Evolutionary conservation across 2,888 invertebrate genomes (phyloP).

Genomic region (Aphidoletes aphidimyza): DNA sequence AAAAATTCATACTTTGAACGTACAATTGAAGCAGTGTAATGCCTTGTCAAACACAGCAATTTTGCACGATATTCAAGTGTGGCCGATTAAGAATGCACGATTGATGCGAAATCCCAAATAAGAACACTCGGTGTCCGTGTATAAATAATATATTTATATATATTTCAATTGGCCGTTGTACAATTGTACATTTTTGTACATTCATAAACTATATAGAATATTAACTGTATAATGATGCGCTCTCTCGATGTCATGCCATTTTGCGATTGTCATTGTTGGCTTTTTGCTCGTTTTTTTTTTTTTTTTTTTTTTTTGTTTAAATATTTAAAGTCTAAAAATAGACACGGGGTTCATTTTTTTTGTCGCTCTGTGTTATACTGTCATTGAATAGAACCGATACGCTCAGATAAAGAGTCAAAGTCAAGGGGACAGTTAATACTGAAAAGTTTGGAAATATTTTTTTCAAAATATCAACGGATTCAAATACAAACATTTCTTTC

Average conservation of each 20-base stretch:
- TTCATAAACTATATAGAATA: not conserved
- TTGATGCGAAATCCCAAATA: not conserved
- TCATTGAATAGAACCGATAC: not conserved
- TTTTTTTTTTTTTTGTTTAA: not conserved
- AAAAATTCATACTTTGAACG: no score
- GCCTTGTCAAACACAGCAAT: not conserved
- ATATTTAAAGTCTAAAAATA: conserved; percentile 51
- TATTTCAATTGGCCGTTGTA: conserved; percentile 22
- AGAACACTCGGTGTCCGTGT: no score
- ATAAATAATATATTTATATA: conserved; percentile 19
- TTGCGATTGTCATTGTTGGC: not conserved
- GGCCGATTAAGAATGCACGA: not conserved
- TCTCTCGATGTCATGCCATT: not conserved
- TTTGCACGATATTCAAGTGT: not conserved
- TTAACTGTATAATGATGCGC: conserved; percentile 3
- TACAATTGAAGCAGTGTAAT: not conserved
- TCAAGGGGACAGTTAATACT: no score
- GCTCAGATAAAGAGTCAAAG: conserved; percentile 21
- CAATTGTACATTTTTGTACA: no score
- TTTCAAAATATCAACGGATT: no score
- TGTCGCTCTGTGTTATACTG: not conserved
- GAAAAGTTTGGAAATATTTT: no score
- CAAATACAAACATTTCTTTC: no score
- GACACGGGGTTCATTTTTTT: not conserved
- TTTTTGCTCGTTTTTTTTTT: not conserved